Evolutionary conservation across 2,797 vertebrate genomes (phyloP).

Genomic region (Hoplostethus atlanticus): DNA sequence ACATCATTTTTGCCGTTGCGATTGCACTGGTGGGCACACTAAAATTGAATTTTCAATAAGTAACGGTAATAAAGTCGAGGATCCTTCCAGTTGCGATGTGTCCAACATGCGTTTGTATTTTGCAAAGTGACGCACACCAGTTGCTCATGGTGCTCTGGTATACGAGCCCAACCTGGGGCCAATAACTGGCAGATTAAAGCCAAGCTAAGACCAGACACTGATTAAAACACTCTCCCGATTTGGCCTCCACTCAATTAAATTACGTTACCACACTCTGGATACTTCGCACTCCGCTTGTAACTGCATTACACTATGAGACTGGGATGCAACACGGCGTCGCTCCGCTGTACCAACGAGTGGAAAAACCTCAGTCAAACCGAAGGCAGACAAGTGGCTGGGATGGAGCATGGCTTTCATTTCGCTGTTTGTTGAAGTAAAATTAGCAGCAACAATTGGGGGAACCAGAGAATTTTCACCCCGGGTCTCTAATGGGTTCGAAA

Average conservation of each 20-base stretch:
- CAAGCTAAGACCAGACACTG: constrained; percentile 28
- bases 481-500: constrained; percentile 49
- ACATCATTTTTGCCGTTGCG: too few species aligned
- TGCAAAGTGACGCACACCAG: constrained; percentile 22
- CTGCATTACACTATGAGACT: constrained; percentile 29
- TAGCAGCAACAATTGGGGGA: constrained; percentile 35
- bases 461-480: constrained; percentile 21
- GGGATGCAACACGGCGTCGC: constrained; percentile 25
- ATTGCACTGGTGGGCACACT: too few species aligned
- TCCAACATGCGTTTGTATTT: constrained; percentile 21
- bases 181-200: constrained; percentile 43
- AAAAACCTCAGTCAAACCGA: constrained; percentile 43
- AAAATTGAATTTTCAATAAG: too few species aligned
- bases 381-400: constrained; percentile 25
- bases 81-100: constrained; percentile 1
- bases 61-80: not conserved
- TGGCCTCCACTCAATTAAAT: constrained; percentile 30
- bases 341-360: constrained; percentile 27
- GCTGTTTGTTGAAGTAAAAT: constrained; percentile 55
- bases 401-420: constrained; percentile 45
- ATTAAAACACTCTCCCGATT: constrained; percentile 29
- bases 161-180: constrained; percentile 28
- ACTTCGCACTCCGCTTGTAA: constrained; percentile 23
- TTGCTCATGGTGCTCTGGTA: constrained; percentile 20
- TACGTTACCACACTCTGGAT: constrained; percentile 20